Conservation (phyloP, 2,113 vertebrate genomes). For the Petromus typicus region DNA sequence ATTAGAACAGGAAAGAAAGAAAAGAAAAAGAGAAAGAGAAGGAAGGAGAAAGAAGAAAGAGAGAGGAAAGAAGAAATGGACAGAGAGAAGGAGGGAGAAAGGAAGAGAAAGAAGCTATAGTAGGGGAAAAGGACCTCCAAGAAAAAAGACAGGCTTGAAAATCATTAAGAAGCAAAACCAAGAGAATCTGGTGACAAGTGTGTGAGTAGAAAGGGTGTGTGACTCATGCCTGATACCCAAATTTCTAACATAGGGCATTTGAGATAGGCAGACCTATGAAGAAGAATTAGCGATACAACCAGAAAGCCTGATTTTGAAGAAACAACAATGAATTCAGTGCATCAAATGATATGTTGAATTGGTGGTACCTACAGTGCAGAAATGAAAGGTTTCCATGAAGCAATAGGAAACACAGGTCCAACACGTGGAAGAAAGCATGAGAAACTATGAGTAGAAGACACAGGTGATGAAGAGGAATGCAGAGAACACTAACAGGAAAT, state of each 20-base stretch:
- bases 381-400: not conserved
- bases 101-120: not conserved
- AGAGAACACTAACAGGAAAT: not conserved
- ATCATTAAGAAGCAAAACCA: conserved; percentile 22
- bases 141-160: not conserved
- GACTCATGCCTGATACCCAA: not conserved
- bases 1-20: not conserved
- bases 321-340: not conserved
- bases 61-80: no score
- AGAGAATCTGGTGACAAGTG: conserved; percentile 3
- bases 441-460: not conserved
- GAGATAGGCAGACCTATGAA: not conserved
- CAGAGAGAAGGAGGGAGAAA: not conserved
- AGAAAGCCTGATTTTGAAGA: not conserved
- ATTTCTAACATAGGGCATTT: not conserved
- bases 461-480: not conserved
- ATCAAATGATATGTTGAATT: not conserved
- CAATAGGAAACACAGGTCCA: not conserved
- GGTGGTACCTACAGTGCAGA: not conserved
- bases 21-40: not conserved
- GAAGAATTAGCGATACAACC: not conserved
- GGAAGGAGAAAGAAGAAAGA: no score
- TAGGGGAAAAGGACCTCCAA: not conserved
- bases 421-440: not conserved
- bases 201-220: not conserved